Conservation (phyloP, 2,113 vertebrate genomes). For the Spermophilus dauricus region DNA sequence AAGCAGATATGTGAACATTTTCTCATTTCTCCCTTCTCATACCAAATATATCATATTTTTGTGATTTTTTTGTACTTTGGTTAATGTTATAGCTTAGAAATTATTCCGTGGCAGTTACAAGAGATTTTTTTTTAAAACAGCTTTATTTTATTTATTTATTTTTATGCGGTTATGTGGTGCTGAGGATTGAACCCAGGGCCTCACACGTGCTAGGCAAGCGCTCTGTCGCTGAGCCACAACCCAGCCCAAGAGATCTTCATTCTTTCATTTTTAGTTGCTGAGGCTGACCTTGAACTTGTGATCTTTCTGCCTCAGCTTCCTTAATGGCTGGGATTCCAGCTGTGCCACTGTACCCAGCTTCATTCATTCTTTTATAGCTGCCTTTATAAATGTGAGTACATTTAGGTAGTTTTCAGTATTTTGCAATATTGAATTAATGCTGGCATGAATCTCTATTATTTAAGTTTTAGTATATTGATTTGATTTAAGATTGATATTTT, state of each 20-base stretch:
- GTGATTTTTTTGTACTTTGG: constrained; percentile 56
- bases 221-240: too few relatives aligned
- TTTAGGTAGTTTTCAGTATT: constrained; percentile 14
- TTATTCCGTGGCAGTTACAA: constrained; percentile 34
- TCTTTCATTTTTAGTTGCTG: background rate
- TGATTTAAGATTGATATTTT: constrained; percentile 15
- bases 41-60: constrained; percentile 48
- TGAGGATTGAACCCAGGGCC: too few relatives aligned
- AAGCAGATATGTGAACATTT: constrained; percentile 50
- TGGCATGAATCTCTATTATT: constrained; percentile 2
- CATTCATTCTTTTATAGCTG: background rate
- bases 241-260: background rate
- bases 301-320: too few relatives aligned
- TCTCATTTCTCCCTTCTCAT: constrained; percentile 29
- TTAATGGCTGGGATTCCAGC: too few relatives aligned
- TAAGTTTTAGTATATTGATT: constrained; percentile 40
- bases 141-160: too few relatives aligned
- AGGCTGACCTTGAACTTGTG: too few relatives aligned
- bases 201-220: too few relatives aligned
- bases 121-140: background rate
- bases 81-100: constrained; percentile 40
- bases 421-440: constrained; percentile 46
- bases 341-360: background rate
- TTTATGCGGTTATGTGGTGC: too few relatives aligned
- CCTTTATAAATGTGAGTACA: constrained; percentile 14